Conservation (phyloP, 1,140 invertebrate genomes). For the Bursaphelenchus mucronatus region DNA sequence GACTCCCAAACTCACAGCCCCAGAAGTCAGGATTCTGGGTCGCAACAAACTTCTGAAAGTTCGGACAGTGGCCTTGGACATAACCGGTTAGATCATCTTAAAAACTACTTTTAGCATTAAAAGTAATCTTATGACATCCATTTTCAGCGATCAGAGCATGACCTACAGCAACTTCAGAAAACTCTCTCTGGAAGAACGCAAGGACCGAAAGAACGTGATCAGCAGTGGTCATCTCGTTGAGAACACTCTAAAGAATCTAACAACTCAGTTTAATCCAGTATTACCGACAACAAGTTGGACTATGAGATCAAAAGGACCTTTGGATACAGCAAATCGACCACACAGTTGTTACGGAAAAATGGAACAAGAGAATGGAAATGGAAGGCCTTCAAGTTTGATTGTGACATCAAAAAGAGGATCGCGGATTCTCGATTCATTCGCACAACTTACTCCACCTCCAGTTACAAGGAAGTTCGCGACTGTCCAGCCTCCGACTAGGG, state of each 20-base stretch:
- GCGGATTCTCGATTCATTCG: slow-evolving; percentile 15
- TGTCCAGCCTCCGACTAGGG: not conserved
- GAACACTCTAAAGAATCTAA: not conserved
- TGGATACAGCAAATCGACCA: slow-evolving; percentile 11
- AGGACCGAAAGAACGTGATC: slow-evolving; percentile 3
- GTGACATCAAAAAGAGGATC: not conserved
- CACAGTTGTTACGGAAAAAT: slow-evolving; percentile 4
- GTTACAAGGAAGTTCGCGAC: slow-evolving; percentile 6
- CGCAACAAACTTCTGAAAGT: not conserved
- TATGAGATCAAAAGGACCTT: slow-evolving; percentile 2
- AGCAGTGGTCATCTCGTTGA: slow-evolving; percentile 14
- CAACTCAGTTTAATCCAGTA: not conserved
- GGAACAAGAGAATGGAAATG: slow-evolving; percentile 12
- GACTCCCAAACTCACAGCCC: not conserved
- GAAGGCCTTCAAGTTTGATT: slow-evolving; percentile 9
- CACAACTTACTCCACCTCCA: slow-evolving; percentile 11
- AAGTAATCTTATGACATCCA: not conserved
- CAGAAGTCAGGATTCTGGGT: not conserved
- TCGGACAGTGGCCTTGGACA: not conserved
- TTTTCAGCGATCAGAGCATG: slow-evolving; percentile 11
- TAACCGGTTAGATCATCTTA: not conserved
- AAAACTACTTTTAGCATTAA: slow-evolving; percentile 1
- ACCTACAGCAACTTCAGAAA: slow-evolving; percentile 13
- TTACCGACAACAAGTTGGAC: not conserved
- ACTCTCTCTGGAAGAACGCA: slow-evolving; percentile 16